These are phyloP conservation scores for Amphipoea oculea DNA, from an alignment of 2,888 invertebrate genomes.

Conservation along the genomic window DNA sequence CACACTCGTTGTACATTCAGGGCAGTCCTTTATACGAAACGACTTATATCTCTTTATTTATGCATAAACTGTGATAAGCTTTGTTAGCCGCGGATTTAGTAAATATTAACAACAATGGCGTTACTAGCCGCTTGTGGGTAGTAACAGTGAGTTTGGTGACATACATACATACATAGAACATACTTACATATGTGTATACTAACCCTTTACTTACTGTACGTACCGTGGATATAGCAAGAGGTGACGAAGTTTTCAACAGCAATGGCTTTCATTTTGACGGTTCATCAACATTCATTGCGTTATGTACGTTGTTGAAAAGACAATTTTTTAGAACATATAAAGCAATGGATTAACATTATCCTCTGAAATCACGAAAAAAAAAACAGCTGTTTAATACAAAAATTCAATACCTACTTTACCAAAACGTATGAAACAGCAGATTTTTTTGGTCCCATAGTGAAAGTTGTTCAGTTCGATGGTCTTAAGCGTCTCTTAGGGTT, in stretches of 20 bases:
- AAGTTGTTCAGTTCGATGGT: too few relatives aligned
- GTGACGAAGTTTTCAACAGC: neutral
- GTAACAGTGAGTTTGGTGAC: conserved; percentile 32
- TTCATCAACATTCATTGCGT: too few relatives aligned
- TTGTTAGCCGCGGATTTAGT: conserved; percentile 76
- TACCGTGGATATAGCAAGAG: neutral
- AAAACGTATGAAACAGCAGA: too few relatives aligned
- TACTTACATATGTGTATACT: neutral
- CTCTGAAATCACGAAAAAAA: too few relatives aligned
- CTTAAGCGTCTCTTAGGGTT: too few relatives aligned
- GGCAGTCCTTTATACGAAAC: conserved; percentile 74
- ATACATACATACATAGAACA: conserved; percentile 5
- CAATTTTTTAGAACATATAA: too few relatives aligned
- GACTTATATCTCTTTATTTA: conserved; percentile 75
- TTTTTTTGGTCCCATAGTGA: too few relatives aligned
- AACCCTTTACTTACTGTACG: neutral
- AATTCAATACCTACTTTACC: too few relatives aligned
- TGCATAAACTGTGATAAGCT: conserved; percentile 78
- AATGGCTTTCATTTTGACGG: too few relatives aligned
- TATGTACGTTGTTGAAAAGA: too few relatives aligned
- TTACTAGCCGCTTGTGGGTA: conserved; percentile 55
- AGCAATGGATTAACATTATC: too few relatives aligned
- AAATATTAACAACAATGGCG: conserved; percentile 70
- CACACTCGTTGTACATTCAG: conserved; percentile 65
- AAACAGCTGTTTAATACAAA: too few relatives aligned